Evolutionary conservation across 2,797 vertebrate genomes (phyloP).

Genomic region (Anguilla anguilla): DNA sequence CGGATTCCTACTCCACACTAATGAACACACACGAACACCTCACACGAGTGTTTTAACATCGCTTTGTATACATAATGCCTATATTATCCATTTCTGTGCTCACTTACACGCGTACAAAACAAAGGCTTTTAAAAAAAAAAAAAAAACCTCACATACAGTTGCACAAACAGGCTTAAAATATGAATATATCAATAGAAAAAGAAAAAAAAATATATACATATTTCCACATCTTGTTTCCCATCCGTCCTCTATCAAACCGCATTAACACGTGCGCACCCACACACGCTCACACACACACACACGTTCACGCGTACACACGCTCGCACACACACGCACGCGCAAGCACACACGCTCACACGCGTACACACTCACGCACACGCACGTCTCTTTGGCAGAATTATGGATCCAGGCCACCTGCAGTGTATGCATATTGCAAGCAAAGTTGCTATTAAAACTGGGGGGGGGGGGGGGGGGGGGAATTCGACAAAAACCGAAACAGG

Average conservation of each 20-base stretch:
- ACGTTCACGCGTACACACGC: constrained; percentile 30
- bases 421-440: constrained; percentile 50
- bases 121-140: not conserved
- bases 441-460: not conserved
- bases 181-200: constrained; percentile 23
- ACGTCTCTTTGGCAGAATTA: constrained; percentile 76
- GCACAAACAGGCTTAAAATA: constrained; percentile 25
- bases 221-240: constrained; percentile 25
- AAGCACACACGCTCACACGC: constrained; percentile 21
- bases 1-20: not conserved
- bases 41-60: not conserved
- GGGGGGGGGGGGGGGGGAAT: not conserved
- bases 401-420: constrained; percentile 59
- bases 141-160: constrained; percentile 27
- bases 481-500: constrained; percentile 17
- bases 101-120: constrained; percentile 8
- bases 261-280: constrained; percentile 13
- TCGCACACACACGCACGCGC: constrained; percentile 21
- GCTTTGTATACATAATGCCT: constrained; percentile 9
- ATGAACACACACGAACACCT: not conserved
- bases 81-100: not conserved
- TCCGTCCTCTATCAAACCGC: constrained; percentile 6
- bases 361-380: constrained; percentile 37
- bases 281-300: constrained; percentile 3
- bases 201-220: constrained; percentile 26